Conservation (phyloP, 2,888 invertebrate genomes). For the Metellina segmentata region DNA sequence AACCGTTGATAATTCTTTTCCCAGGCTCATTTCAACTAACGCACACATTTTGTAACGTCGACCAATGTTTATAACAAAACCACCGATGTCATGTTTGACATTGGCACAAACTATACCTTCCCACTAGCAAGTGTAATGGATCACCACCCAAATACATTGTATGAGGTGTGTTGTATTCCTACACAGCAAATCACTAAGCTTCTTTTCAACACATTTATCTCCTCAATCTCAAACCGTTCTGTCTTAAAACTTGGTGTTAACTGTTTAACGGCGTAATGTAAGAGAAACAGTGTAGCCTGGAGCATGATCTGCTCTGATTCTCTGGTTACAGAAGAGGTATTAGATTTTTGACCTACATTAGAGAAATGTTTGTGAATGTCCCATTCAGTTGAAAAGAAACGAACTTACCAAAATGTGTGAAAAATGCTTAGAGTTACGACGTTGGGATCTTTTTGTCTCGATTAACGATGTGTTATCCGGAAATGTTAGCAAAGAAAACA, state of each 20-base stretch:
- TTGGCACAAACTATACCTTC: background rate
- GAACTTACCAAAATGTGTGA: background rate
- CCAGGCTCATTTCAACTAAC: background rate
- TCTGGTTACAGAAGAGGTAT: slow-evolving; percentile 22
- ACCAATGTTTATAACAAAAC: background rate
- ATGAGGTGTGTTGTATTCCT: background rate
- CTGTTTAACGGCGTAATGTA: background rate
- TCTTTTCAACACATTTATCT: slow-evolving; percentile 21
- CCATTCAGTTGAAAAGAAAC: background rate
- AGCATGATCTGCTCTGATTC: slow-evolving; percentile 58
- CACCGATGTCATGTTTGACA: background rate
- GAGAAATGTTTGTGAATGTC: slow-evolving; percentile 6
- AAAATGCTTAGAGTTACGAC: background rate
- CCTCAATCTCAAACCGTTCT: slow-evolving; percentile 8
- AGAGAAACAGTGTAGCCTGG: background rate
- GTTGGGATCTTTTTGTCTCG: background rate
- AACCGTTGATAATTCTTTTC: background rate
- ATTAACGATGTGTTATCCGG: background rate
- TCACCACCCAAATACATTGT: background rate
- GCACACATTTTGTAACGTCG: background rate
- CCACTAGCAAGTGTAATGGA: background rate
- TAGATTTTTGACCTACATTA: slow-evolving; percentile 40
- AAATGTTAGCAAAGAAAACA: background rate
- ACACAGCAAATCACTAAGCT: slow-evolving; percentile 4
- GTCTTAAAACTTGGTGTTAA: slow-evolving; percentile 8